A percentile compares a stretch with the other conserved stretches of the same genome.
phyloP scores from a whole-genome alignment of 2,113 vertebrate genomes.

The Istiophorus platypterus region DNA sequence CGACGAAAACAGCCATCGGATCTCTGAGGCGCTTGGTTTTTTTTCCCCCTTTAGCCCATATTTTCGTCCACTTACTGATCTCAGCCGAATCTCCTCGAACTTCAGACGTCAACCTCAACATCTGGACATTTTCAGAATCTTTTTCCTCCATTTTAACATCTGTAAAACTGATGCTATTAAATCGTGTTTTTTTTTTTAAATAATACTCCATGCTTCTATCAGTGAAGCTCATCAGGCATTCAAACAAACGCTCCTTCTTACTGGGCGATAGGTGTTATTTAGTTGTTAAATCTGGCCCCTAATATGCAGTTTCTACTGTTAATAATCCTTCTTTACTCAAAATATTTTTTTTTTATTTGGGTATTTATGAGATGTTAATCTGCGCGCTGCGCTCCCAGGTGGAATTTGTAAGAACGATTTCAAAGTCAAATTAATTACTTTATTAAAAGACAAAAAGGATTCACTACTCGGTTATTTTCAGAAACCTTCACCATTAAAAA shows the following conservation, averaged over 20 bases:
- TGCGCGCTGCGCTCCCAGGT: background rate
- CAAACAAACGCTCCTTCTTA: too few relatives aligned
- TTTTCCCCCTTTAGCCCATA: background rate
- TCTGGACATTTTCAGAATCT: background rate
- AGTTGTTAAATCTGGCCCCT: background rate
- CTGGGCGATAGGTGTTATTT: background rate
- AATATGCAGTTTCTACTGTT: background rate
- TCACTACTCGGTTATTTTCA: background rate
- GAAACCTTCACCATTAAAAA: background rate
- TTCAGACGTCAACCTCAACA: too few relatives aligned
- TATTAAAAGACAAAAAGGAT: background rate
- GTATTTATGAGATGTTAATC: background rate
- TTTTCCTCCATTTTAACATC: background rate
- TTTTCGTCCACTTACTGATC: background rate
- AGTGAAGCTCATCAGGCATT: background rate
- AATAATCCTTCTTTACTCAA: background rate
- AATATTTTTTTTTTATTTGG: background rate
- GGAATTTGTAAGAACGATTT: background rate
- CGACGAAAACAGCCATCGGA: background rate
- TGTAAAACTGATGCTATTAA: too few relatives aligned
- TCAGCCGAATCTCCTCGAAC: rapidly evolving
- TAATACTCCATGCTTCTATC: background rate
- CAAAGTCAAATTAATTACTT: background rate
- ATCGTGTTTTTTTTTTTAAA: too few relatives aligned
- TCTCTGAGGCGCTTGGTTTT: too few relatives aligned